phyloP scores from a whole-genome alignment of 1,140 invertebrate genomes.

The Calliopsis andreniformis region DNA sequence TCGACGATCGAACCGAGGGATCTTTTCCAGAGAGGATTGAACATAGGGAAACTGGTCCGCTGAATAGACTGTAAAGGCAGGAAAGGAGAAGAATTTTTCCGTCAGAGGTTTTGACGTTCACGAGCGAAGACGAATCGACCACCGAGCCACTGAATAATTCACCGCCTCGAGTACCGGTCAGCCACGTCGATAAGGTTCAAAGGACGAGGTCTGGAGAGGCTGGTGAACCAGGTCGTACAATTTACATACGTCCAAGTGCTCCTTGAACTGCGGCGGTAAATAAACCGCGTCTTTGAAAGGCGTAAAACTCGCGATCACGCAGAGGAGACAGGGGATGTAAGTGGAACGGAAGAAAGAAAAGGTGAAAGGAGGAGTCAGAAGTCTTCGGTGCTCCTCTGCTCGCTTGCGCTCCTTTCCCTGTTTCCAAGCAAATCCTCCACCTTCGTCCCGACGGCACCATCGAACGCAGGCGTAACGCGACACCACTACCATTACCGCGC shows the following conservation, averaged over 20 bases:
- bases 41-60: no score
- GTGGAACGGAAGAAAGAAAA: not conserved
- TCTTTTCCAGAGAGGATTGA: no score
- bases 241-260: conserved; percentile 19
- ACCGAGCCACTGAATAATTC: conserved; percentile 54
- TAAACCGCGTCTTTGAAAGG: conserved; percentile 29
- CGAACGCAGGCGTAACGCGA: conserved; percentile 10
- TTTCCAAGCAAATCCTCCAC: not conserved
- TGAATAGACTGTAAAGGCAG: no score
- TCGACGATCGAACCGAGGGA: not conserved
- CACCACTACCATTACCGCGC: conserved; percentile 20
- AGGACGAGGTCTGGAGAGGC: conserved; percentile 27
- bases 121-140: conserved; percentile 3
- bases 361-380: conserved; percentile 23
- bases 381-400: conserved; percentile 14
- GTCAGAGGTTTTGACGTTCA: not conserved
- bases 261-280: conserved; percentile 12
- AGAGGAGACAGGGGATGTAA: not conserved
- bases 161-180: conserved; percentile 29
- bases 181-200: conserved; percentile 55
- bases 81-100: no score
- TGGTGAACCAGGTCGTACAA: conserved; percentile 16
- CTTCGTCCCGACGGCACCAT: not conserved
- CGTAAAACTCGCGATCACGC: conserved; percentile 20
- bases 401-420: conserved; percentile 1